Evolutionary conservation across 2,888 invertebrate genomes (phyloP), one percentile per base, ranked within the genome.

Genomic region (Mycogona germanica): DNA sequence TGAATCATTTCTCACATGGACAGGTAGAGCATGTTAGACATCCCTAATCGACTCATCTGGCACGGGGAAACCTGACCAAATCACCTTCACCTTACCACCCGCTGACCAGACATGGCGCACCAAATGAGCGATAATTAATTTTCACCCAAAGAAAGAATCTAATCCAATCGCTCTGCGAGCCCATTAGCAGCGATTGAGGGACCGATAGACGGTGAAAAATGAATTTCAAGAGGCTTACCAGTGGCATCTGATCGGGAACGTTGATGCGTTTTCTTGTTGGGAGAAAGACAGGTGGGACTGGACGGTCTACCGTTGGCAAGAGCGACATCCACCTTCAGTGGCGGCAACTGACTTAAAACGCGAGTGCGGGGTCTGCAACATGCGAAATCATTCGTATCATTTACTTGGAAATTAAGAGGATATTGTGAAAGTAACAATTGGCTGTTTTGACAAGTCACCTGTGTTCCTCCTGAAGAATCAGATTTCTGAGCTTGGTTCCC

Each of bases 161-260:
- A n/a, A n/a, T n/a, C n/a, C n/a, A n/a, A n/a, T n/a, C n/a, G n/a
- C n/a, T n/a, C n/a, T n/a, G n/a, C n/a, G n/a, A n/a, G n/a, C n/a
- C n/a, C n/a, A n/a, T n/a, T n/a, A n/a, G n/a, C n/a, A n/a, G n/a
- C n/a, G n/a, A n/a, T n/a, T n/a, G n/a, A n/a, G n/a, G n/a, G n/a
- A n/a, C n/a, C n/a, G 9, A 32, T 32, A 41, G 25, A 14, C 32
- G n/a, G 14, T 9, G 29, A n/a, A 32, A 23, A 32, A 30, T 30
- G 55, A 37, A 37, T 45, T 52, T 49, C 41, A 41, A 29, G 38
- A 21, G n/a, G n/a, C 29, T 49, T 42, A 55, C 55, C 86, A 49
- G 87, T 87, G 38, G 88, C 87, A 65, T 76, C 76, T 32, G 75
- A 75, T 37, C 71, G 80, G 56, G 87, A 87, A 63, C 91, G 76